Evolutionary conservation across 2,888 invertebrate genomes (phyloP).

Genomic region (Herminia tarsipennalis): DNA sequence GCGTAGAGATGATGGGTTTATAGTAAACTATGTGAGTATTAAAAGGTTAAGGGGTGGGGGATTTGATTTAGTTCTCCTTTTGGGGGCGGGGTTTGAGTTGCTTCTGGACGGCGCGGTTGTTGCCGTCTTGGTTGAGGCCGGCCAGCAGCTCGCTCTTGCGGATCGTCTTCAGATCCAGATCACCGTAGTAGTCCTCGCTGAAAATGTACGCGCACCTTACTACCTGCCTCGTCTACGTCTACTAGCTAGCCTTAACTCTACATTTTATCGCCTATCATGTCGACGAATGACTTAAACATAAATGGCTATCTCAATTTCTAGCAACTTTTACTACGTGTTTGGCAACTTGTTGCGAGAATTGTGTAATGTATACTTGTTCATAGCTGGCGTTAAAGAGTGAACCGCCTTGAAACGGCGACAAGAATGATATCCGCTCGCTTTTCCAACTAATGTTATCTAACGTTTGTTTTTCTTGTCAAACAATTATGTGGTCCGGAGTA

Average conservation of each 20-base stretch:
- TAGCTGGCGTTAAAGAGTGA: constrained; percentile 66
- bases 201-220: constrained; percentile 84
- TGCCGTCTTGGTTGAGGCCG: constrained; percentile 89
- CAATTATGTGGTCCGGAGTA: constrained; percentile 51
- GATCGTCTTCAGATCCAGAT: constrained; percentile 97
- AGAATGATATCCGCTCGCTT: constrained; percentile 75
- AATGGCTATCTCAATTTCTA: constrained; percentile 67
- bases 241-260: constrained; percentile 60
- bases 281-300: constrained; percentile 43
- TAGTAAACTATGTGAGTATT: constrained; percentile 77
- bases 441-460: constrained; percentile 66
- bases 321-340: constrained; percentile 71
- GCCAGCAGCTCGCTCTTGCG: constrained; percentile 96
- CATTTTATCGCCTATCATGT: constrained; percentile 40
- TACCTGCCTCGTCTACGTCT: constrained; percentile 72
- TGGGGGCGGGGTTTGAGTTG: constrained; percentile 85
- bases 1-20: constrained; percentile 58
- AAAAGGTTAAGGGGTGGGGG: constrained; percentile 65
- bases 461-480: constrained; percentile 57
- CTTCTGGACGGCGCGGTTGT: constrained; percentile 71
- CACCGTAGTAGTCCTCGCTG: constrained; percentile 99
- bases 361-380: constrained; percentile 75
- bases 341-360: constrained; percentile 67
- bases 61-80: constrained; percentile 79
- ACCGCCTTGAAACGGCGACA: constrained; percentile 77